Evolutionary conservation across 1,140 invertebrate species (phyloP).

Genomic region (Hycleus phaleratus): DNA sequence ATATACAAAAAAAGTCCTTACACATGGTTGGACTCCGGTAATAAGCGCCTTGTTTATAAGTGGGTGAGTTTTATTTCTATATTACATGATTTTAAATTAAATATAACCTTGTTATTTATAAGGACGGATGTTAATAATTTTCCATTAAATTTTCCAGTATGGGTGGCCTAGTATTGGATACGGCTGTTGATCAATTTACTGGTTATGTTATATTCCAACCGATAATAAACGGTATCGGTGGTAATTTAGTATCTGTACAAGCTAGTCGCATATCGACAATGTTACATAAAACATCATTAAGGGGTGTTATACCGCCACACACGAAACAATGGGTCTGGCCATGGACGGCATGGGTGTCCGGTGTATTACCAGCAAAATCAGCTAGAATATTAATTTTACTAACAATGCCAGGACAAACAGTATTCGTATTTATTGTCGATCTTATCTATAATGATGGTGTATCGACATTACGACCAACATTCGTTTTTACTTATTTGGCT

Average conservation of each 20-base stretch:
- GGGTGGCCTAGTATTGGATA: conserved; percentile 73
- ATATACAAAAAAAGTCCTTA: conserved; percentile 71
- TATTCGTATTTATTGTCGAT: conserved; percentile 82
- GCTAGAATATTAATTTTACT: conserved; percentile 78
- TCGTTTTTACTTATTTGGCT: conserved; percentile 57
- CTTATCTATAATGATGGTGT: conserved; percentile 52
- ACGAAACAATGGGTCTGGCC: conserved; percentile 69
- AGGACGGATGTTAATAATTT: too few species aligned
- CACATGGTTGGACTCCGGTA: conserved; percentile 78
- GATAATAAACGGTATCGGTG: conserved; percentile 92
- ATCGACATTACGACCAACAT: conserved; percentile 51
- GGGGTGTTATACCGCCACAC: conserved; percentile 67
- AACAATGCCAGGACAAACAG: conserved; percentile 85
- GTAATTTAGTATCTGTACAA: conserved; percentile 96
- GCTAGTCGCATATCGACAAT: conserved; percentile 89
- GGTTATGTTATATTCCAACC: conserved; percentile 85
- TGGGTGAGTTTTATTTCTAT: conserved; percentile 51
- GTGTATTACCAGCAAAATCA: conserved; percentile 67
- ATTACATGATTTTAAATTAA: too few species aligned
- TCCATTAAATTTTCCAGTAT: conserved; percentile 47
- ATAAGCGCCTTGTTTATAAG: conserved; percentile 79
- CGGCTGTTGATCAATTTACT: conserved; percentile 63
- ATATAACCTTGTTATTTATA: too few species aligned
- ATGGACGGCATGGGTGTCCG: conserved; percentile 71
- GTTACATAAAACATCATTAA: conserved; percentile 73